Conservation (phyloP, 2,113 vertebrate species). For the Mungos mungo region DNA sequence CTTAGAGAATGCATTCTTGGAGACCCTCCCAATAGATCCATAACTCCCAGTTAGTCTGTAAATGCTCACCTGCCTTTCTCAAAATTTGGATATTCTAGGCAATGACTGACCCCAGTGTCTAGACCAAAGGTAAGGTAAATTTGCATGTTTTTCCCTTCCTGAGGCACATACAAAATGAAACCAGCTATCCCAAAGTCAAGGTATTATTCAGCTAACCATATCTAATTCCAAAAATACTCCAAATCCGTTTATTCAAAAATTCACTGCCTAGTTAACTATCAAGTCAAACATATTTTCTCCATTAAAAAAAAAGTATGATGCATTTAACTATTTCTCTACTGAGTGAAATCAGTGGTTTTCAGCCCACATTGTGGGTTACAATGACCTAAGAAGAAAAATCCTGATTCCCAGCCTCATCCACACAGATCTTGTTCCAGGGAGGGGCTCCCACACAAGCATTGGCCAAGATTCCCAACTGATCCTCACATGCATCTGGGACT, state of each 20-base stretch:
- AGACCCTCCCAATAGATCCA: not conserved
- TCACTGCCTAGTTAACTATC: not conserved
- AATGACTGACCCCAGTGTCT: not conserved
- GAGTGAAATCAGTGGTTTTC: not conserved
- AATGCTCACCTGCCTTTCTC: not conserved
- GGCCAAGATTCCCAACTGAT: not conserved
- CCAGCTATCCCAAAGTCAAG: not conserved
- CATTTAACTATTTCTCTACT: not conserved
- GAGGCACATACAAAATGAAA: not conserved
- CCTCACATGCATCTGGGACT: not conserved
- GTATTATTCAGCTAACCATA: not conserved
- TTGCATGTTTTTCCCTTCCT: not conserved
- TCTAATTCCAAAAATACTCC: slow-evolving; percentile 46
- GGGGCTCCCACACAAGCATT: not conserved
- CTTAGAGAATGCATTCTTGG: not conserved
- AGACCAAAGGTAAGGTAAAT: not conserved
- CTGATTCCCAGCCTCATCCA: not conserved
- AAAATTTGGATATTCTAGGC: not conserved
- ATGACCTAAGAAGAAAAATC: not conserved
- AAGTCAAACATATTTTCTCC: not conserved
- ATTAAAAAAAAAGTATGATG: not conserved
- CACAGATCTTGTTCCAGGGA: not conserved
- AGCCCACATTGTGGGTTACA: not conserved
- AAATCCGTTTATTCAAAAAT: not conserved
- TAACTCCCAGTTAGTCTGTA: not conserved